Evolutionary conservation across 1,140 invertebrate genomes (phyloP), one percentile per base, ranked within the genome.

Genomic region (Drosophila repleta): DNA sequence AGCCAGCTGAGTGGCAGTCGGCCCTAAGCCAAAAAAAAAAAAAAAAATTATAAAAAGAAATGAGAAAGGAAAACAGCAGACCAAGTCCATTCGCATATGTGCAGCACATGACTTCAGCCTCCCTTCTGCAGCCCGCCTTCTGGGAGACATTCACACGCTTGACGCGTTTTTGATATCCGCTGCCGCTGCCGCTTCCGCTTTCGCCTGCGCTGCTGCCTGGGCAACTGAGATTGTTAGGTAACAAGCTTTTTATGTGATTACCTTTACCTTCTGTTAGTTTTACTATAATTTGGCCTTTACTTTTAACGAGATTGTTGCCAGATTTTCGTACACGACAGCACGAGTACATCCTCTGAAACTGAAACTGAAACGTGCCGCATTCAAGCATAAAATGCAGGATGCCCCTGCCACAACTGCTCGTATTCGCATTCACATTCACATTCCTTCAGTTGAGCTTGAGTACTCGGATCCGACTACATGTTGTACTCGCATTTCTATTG

Each of bases 201-300:
- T 49, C 69, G 52, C 51, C 77, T 79, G 62, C 70, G 58, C 43
- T 53, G 46, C 48, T 37, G 39, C 45, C 21, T 49, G 46, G 46
- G 49, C 49, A 52, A 32, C 73, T 52, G 66, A 75, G 66, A 72
- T 81, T 85, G 81, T 85, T 85, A 81, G 75, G 74, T 85, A 85
- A 87, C 82, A 85, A 87, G 82, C 78, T 87, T 82, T 85, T 85
- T 85, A 85, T 85, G 82, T 78, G 82, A 87, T 87, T 87, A 85
- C 82, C 82, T 85, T 87, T 82, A 79, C 74, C 78, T 81, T 78
- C 82, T 87, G 82, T 87, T 85, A 87, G 82, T 87, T 82, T 87
- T 72, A 82, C 82, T 87, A 85, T 87, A 85, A 87, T 85, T 85
- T 87, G 82, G 82, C 82, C 78, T 87, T 85, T 87, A 85, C 82